Base-by-base conservation (phyloP, 1,140 invertebrate genomes). In the Notospermus geniculatus region DNA sequence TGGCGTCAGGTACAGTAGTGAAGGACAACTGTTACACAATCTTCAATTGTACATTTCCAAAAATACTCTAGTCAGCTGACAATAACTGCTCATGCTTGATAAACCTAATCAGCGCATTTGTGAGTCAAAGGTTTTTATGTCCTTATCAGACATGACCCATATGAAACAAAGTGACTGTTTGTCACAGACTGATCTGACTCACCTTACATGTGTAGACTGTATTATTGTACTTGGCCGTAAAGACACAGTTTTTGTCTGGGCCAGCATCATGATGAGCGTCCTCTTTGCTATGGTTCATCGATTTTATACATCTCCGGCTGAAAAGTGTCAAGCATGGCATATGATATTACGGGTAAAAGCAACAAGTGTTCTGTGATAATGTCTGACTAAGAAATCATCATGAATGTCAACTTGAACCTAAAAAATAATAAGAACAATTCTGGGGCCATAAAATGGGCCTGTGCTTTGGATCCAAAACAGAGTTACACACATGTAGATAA, bases 191-290 rank as follows among this genome's bases (percentile, higher is more conserved):
- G 32, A 36, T 52, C 63, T 36, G 17, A 43, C 62, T 60, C 63
- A 80, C 80, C 76, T 87, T 90, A 74, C 90, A 92, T 32, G 89
- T 82, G 75, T 88, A 90, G 22, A 89, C 84, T 70, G 86, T 84
- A 75, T 93, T 93, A 65, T 90, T 88, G 81, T 84, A 91, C 72
- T 91, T 88, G 76, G 90, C 87, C 69, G 91, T 88, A 81, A 89
- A 92, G 66, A 85, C 85, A 83, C 84, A 89, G 73, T 83, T 83
- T 22, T 63, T 69, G 45, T 77, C 67, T 66, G 81, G 85, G 11
- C 57, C 73, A 32, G 59, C 52, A 60, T 76, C 66, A 79, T 92
- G 90, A 15, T 85, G 80, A 58, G 86, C 83, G 15, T 85, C 86
- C 62, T 90, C 88, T n/a, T 83, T 83, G 54, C 85, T 71, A 76